Percentiles rank a stretch among this genome's conserved stretches.
Evolutionary conservation across 2,888 invertebrate genomes (phyloP).

Genomic region (Tolmerus cingulatus): DNA sequence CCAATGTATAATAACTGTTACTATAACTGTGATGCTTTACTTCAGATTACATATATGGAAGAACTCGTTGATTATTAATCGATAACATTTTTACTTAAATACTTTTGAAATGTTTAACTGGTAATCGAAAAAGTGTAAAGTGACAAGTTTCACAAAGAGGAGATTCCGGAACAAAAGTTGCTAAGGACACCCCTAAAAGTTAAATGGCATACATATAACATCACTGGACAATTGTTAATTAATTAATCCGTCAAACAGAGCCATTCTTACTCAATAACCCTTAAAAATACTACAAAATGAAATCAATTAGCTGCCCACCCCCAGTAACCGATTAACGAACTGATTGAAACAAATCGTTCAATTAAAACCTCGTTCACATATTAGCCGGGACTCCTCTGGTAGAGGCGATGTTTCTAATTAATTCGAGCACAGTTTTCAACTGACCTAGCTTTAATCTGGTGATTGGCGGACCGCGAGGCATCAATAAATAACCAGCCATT

Average conservation of each 20-base stretch:
- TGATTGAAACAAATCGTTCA: slow-evolving; percentile 35
- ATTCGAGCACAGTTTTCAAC: not conserved
- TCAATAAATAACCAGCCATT: not conserved
- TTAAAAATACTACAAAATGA: not conserved
- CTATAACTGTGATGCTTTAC: too few relatives aligned
- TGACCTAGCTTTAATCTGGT: slow-evolving; percentile 5
- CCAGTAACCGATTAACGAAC: slow-evolving; percentile 5
- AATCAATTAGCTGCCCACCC: slow-evolving; percentile 8
- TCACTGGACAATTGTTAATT: not conserved
- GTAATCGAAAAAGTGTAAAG: too few relatives aligned
- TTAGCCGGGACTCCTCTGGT: not conserved
- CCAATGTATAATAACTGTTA: too few relatives aligned
- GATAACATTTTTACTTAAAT: too few relatives aligned
- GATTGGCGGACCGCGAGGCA: not conserved
- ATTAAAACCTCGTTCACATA: slow-evolving; percentile 11
- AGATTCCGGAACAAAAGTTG: too few relatives aligned
- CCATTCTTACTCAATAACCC: not conserved
- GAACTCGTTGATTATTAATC: too few relatives aligned
- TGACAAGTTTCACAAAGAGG: too few relatives aligned
- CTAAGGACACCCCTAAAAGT: too few relatives aligned
- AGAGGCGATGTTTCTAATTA: not conserved
- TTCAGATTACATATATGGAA: too few relatives aligned
- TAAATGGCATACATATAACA: too few relatives aligned
- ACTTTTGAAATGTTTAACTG: too few relatives aligned
- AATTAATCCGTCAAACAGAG: not conserved